Base-by-base conservation (phyloP, 2,888 invertebrate genomes). In the Epistrophella euchroma region DNA sequence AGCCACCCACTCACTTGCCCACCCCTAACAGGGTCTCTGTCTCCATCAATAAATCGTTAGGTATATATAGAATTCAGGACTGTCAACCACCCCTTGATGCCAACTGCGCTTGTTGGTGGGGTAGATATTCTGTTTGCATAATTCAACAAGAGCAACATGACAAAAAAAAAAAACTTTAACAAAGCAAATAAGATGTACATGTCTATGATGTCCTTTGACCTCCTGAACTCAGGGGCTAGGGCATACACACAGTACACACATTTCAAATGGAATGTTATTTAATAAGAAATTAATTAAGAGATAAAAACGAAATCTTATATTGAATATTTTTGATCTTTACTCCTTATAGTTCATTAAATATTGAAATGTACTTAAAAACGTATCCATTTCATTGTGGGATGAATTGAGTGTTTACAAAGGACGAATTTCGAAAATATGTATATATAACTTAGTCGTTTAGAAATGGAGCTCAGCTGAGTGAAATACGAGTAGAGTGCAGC, bases 41-140 rank as follows among this genome's bases (percentile, higher is more conserved):
- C 52, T 37, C 22, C 52, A 68, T 68, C 68, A 68, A 68, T 68
- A 68, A 68, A 68, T 68, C 68, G 68, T 68, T 68, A 32, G 32
- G 7, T 32, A 9, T 32, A 32, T 32, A 40, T 50, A 40, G 15
- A 25, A 68, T 52, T 35, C 68, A 37, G 37, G 2, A 37, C 37
- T 35, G 35, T 68, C 68, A 52, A 19, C 47, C 66, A 32, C 9
- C 19, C 17, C n/a, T n/a, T 4, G 1, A 40, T 28, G 45, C 45
- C 45, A 32, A 45, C n/a, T 15, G 25, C 7, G 15, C 25, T 52
- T 15, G 40, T 5, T 35, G 25, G 40, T 22, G 37, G 60, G n/a
- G 43, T 64, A 45, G 43, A 62, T 68, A 66, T 66, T 68, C 50
- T 52, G 52, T 25, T 68, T 52, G 25, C 50, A 22, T 37, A 68